Percentiles rank a stretch among this genome's conserved stretches.
These are phyloP conservation scores for Lasioglossum pauxillum DNA, from an alignment of 2,888 invertebrate genomes.

Conservation along the genomic window DNA sequence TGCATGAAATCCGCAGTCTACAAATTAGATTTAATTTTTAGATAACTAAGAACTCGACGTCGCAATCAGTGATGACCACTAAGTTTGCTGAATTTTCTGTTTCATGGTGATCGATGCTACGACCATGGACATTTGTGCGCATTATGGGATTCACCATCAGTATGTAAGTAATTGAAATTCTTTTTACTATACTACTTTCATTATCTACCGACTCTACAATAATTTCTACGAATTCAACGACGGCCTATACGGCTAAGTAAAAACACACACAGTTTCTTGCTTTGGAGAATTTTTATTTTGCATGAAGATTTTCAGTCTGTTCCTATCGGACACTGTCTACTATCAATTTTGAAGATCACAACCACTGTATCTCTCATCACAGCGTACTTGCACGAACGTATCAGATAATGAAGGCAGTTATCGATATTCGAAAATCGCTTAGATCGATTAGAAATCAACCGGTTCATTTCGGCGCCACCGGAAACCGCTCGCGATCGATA, in stretches of 20 bases:
- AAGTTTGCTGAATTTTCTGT: conserved; percentile 68
- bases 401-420: neutral
- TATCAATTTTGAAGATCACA: no score
- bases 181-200: neutral
- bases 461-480: neutral
- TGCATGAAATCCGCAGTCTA: no score
- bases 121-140: neutral
- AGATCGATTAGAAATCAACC: neutral
- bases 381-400: neutral
- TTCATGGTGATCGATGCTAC: conserved; percentile 71
- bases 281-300: no score
- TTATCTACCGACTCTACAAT: neutral
- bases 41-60: conserved; percentile 34
- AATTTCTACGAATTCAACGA: neutral
- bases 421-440: neutral
- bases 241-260: no score
- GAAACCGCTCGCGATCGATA: neutral
- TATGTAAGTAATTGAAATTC: conserved; percentile 51
- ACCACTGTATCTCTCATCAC: no score
- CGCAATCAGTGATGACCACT: conserved; percentile 13
- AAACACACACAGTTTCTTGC: no score
- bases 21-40: no score
- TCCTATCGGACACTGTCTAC: no score
- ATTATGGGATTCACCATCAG: conserved; percentile 31
- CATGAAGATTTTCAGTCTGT: no score